A percentile compares a stretch with the other conserved stretches of the same genome.
phyloP scores from a whole-genome alignment of 2,888 invertebrate genomes.

The Nomada goodeniana region DNA sequence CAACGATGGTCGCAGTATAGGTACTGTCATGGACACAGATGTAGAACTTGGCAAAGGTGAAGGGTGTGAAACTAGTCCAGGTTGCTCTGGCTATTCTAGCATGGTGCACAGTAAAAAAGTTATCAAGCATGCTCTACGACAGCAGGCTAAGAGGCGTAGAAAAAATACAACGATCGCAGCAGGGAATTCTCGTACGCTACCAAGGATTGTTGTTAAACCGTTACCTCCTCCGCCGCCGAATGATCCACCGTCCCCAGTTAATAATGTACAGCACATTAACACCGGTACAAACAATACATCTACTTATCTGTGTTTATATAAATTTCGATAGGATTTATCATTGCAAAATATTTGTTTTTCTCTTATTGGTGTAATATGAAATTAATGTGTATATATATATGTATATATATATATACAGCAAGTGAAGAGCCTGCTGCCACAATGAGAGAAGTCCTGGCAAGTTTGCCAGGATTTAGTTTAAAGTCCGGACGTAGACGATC shows the following conservation, averaged over 20 bases:
- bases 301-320: neutral
- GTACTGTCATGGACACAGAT: conserved; percentile 79
- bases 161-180: conserved; percentile 91
- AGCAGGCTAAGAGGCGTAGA: conserved; percentile 91
- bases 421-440: conserved; percentile 88
- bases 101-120: conserved; percentile 87
- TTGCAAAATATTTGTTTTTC: neutral
- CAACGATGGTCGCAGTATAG: conserved; percentile 60
- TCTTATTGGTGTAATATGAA: neutral
- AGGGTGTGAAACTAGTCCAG: conserved; percentile 78
- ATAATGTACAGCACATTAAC: conserved; percentile 77
- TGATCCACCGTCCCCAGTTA: conserved; percentile 75
- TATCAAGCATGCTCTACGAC: conserved; percentile 91
- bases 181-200: conserved; percentile 88
- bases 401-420: conserved; percentile 64
- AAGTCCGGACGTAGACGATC: conserved; percentile 91
- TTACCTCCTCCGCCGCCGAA: conserved; percentile 88
- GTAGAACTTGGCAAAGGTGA: conserved; percentile 79
- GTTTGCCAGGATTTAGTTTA: conserved; percentile 94
- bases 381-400: neutral
- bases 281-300: conserved; percentile 68
- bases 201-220: conserved; percentile 93
- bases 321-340: neutral
- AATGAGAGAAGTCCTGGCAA: conserved; percentile 94
- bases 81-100: conserved; percentile 80